phyloP scores from a whole-genome alignment of 2,888 invertebrate genomes.

The Sipunculus nudus region DNA sequence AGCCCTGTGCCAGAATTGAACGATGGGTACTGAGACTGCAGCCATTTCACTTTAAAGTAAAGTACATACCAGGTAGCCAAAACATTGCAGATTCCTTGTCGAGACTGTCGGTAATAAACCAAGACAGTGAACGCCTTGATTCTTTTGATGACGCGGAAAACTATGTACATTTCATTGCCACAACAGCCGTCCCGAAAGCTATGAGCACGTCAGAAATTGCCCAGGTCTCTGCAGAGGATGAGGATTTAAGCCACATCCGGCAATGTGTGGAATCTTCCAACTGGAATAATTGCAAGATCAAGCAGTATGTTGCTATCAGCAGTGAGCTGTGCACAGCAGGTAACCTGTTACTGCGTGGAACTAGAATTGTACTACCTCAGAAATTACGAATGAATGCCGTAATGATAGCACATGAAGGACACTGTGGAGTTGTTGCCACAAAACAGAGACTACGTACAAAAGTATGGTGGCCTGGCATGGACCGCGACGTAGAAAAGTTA shows the following conservation, averaged over 20 bases:
- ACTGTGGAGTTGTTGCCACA: conserved; percentile 12
- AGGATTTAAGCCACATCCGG: too few species aligned
- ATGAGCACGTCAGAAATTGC: not conserved
- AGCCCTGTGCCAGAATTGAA: conserved; percentile 41
- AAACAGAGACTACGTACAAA: conserved; percentile 12
- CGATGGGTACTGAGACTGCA: conserved; percentile 43
- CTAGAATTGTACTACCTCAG: conserved; percentile 5
- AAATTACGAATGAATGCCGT: not conserved
- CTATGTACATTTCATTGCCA: not conserved
- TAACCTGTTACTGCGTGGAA: conserved; percentile 10
- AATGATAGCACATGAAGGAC: conserved; percentile 18
- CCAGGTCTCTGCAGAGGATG: too few species aligned
- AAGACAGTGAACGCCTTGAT: too few species aligned
- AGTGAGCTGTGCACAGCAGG: conserved; percentile 6
- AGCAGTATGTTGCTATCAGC: too few species aligned
- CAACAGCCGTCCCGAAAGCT: not conserved
- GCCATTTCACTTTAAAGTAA: conserved; percentile 27
- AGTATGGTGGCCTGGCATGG: conserved; percentile 21
- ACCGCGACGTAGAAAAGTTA: conserved; percentile 10
- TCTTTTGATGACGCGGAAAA: too few species aligned
- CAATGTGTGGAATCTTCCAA: too few species aligned
- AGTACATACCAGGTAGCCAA: conserved; percentile 32
- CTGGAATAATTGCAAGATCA: too few species aligned
- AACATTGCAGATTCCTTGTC: conserved; percentile 28
- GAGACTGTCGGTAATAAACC: not conserved